phyloP scores from a whole-genome alignment of 2,113 vertebrate species.

The Oceanites oceanicus region DNA sequence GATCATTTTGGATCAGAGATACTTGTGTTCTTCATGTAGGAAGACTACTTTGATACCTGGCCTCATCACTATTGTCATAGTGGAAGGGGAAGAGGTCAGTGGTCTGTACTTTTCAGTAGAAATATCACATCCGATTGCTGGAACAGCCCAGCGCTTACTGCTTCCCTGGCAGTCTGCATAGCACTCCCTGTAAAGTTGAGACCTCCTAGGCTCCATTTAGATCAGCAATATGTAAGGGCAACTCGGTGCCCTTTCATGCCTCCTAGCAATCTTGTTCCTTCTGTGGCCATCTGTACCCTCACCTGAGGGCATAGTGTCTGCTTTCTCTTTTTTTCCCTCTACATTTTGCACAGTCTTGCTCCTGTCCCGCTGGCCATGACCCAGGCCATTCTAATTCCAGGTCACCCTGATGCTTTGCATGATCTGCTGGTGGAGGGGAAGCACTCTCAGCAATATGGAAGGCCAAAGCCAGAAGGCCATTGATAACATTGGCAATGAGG shows the following conservation, averaged over 20 bases:
- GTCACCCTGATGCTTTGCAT: background rate
- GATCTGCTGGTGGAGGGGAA: background rate
- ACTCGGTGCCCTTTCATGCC: background rate
- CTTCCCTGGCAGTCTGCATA: background rate
- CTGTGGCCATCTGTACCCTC: background rate
- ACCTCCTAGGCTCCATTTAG: background rate
- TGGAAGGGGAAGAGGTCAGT: background rate
- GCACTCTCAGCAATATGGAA: background rate
- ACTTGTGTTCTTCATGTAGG: background rate
- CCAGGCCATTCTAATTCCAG: background rate
- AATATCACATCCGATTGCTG: background rate
- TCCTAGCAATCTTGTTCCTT: background rate
- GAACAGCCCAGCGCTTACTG: background rate
- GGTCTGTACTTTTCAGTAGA: background rate
- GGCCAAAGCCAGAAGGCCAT: background rate
- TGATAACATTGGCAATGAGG: background rate
- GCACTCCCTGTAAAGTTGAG: background rate
- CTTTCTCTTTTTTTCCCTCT: background rate
- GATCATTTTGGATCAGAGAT: background rate
- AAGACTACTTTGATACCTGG: background rate
- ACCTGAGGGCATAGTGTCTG: background rate
- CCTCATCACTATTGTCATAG: background rate
- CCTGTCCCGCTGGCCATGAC: background rate
- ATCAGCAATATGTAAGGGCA: background rate
- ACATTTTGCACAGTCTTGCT: background rate